Base-by-base conservation (phyloP, 2,888 invertebrate species). In the Operophtera brumata region DNA sequence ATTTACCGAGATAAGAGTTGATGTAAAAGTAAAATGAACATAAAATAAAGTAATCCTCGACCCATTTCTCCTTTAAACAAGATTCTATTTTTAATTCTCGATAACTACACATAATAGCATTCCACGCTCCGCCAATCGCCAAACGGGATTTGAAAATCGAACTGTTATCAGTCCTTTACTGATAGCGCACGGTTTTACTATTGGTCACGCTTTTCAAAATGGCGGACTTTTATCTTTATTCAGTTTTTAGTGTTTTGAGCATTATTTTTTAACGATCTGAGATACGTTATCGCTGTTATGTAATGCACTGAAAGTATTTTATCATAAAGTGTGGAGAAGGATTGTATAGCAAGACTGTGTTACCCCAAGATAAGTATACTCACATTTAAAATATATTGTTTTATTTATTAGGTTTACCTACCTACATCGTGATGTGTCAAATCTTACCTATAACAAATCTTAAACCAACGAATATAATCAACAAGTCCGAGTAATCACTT, bases 171-270 rank as follows among this genome's bases (percentile, higher is more conserved):
- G 72, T 71, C 63, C 70, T 67, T 62, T 68, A 65, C 74, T 85
- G 86, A 86, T 85, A 86, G 76, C 77, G 73, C 66, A 64, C 73
- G 65, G 70, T 69, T 68, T 66, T 75, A 72, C 77, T 71, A 87
- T 88, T 87, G 88, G 87, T 80, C 79, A 82, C 78, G 81, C 67
- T 80, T 80, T 82, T 78, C 80, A 85, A 86, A 77, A 86, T 86
- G 88, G 86, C 82, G 71, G 77, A 62, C 60, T 70, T 82, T 56
- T 82, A 84, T 85, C 80, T 78, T 49, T 65, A 70, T 73, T 75
- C 71, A 71, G 74, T 81, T 83, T 65, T 80, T 75, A 79, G 71
- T 81, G 69, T 71, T 71, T 69, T 74, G 71, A 73, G 69, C 78
- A 73, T 81, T 76, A 74, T 76, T 77, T 78, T 78, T 75, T 73